Conservation (phyloP, 2,113 vertebrate genomes). For the Camelus bactrianus region DNA sequence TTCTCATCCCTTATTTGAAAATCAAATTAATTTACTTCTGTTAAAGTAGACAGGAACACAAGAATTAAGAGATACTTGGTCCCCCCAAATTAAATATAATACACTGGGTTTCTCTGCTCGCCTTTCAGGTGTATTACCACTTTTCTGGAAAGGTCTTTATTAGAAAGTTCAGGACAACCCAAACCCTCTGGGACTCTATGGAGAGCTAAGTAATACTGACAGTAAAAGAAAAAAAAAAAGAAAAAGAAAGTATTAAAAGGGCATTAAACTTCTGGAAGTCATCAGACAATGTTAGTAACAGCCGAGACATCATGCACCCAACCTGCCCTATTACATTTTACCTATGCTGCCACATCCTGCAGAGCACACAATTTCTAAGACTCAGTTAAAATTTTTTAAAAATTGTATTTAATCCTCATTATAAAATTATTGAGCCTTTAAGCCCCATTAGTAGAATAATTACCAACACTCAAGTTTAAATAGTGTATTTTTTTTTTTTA, state of each 20-base stretch:
- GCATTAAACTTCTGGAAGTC: background rate
- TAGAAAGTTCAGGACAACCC: background rate
- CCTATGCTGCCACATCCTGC: background rate
- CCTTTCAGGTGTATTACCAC: background rate
- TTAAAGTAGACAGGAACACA: background rate
- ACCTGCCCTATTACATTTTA: background rate
- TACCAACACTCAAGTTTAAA: background rate
- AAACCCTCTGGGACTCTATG: background rate
- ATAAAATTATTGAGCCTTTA: background rate
- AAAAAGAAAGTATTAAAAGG: background rate
- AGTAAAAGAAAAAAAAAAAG: background rate
- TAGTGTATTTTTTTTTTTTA: background rate
- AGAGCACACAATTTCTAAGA: background rate
- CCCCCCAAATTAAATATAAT: conserved; percentile 4
- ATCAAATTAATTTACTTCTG: conserved; percentile 30
- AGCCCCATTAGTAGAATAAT: background rate
- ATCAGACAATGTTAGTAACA: background rate
- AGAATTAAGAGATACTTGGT: background rate
- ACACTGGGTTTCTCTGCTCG: background rate
- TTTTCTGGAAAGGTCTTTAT: background rate
- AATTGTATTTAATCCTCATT: background rate
- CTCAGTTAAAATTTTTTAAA: background rate
- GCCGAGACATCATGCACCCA: background rate
- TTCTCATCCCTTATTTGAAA: conserved; percentile 41
- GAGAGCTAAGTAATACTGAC: background rate